These are phyloP conservation scores for Pycnonotus jocosus DNA, from an alignment of 2,113 vertebrate species.

Conservation along the genomic window DNA sequence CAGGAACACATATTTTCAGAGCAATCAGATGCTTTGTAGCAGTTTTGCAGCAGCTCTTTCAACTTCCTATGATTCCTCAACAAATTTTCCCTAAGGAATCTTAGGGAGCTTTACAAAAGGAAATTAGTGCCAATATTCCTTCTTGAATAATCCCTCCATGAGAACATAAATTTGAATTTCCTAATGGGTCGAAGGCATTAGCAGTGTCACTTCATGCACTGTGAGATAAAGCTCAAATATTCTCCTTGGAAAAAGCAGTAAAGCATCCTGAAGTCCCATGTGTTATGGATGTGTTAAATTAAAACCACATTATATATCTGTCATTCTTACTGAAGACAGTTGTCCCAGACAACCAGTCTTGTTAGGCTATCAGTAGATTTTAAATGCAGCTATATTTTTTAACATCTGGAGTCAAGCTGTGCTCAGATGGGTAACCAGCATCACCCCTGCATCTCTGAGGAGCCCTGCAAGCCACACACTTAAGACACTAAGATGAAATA, in stretches of 20 bases:
- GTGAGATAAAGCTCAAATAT: not conserved
- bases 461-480: not conserved
- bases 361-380: not conserved
- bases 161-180: not conserved
- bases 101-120: not conserved
- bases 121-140: not conserved
- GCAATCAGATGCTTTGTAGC: not conserved
- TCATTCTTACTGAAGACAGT: not conserved
- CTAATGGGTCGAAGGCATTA: not conserved
- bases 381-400: not conserved
- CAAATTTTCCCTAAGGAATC: not conserved
- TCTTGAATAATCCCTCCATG: not conserved
- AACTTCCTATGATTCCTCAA: not conserved
- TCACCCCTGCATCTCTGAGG: not conserved
- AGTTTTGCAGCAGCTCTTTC: not conserved
- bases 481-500: not conserved
- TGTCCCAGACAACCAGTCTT: not conserved
- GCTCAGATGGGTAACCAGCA: not conserved
- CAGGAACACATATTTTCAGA: not conserved
- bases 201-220: not conserved
- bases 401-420: not conserved
- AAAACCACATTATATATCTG: not conserved
- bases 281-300: not conserved
- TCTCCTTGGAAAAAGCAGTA: not conserved
- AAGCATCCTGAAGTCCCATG: not conserved